Evolutionary conservation across 2,888 invertebrate species (phyloP).

Genomic region (Aporophyla nigra): DNA sequence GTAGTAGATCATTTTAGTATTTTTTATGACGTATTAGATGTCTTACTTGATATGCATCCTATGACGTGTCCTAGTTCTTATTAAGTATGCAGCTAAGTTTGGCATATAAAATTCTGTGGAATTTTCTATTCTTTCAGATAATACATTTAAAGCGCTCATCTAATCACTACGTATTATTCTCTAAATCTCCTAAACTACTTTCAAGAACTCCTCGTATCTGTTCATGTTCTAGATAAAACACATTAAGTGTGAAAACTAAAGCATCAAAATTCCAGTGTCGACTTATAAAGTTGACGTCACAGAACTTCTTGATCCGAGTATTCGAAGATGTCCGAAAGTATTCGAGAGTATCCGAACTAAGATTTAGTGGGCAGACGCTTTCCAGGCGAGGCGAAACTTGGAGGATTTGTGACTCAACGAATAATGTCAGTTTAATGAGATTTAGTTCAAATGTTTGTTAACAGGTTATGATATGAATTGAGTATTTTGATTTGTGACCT

Average conservation of each 20-base stretch:
- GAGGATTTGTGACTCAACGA: slow-evolving; percentile 50
- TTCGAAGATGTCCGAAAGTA: slow-evolving; percentile 54
- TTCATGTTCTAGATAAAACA: slow-evolving; percentile 32
- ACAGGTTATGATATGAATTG: slow-evolving; percentile 13
- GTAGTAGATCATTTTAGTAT: too few species aligned
- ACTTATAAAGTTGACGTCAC: slow-evolving; percentile 55
- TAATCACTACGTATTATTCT: background rate
- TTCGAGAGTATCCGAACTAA: slow-evolving; percentile 53
- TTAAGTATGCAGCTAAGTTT: too few species aligned
- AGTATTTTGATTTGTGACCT: background rate
- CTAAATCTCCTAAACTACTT: slow-evolving; percentile 2
- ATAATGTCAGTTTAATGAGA: slow-evolving; percentile 59
- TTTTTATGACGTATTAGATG: too few species aligned
- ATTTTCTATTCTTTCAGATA: too few species aligned
- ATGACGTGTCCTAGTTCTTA: too few species aligned
- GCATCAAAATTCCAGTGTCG: slow-evolving; percentile 58
- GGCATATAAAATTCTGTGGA: too few species aligned
- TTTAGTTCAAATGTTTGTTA: slow-evolving; percentile 38
- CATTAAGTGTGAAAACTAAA: slow-evolving; percentile 37
- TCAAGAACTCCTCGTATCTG: background rate
- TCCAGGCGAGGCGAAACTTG: slow-evolving; percentile 35
- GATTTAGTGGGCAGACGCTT: slow-evolving; percentile 62
- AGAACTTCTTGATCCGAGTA: slow-evolving; percentile 54
- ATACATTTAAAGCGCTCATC: background rate
- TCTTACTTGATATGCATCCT: too few species aligned